These are phyloP conservation scores for Bombus impatiens DNA, from an alignment of 1,140 invertebrate species.

Conservation along the genomic window DNA sequence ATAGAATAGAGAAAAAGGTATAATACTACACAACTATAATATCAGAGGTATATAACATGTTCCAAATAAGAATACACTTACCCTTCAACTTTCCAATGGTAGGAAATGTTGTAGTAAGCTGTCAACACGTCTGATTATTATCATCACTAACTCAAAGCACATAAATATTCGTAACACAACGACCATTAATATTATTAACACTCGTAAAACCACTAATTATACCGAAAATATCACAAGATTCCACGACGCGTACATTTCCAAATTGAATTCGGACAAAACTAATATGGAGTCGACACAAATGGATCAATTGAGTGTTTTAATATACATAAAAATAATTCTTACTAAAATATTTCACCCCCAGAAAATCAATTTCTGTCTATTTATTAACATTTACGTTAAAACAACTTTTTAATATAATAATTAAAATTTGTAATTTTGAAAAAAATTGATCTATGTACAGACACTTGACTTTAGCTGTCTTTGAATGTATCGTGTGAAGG, in stretches of 20 bases:
- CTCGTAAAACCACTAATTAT: not conserved
- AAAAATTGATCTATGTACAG: too few species aligned
- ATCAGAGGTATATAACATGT: not conserved
- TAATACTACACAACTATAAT: too few species aligned
- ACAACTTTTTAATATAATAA: too few species aligned
- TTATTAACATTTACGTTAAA: not conserved
- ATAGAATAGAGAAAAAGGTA: too few species aligned
- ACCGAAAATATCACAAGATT: not conserved
- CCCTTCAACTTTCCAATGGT: not conserved
- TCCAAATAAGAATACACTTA: not conserved
- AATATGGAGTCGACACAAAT: not conserved
- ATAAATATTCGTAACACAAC: too few species aligned
- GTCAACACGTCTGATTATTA: not conserved
- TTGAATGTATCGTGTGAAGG: too few species aligned
- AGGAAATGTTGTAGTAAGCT: too few species aligned
- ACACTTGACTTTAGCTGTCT: too few species aligned
- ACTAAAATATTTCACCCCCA: not conserved
- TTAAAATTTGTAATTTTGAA: too few species aligned
- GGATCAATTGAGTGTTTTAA: not conserved
- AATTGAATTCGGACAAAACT: not conserved
- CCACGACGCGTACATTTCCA: too few species aligned
- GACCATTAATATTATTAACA: not conserved
- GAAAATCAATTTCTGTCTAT: not conserved
- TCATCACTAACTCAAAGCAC: not conserved
- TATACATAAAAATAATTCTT: not conserved